Base-by-base conservation (phyloP, 2,113 vertebrate species). In the Gymnogyps californianus region DNA sequence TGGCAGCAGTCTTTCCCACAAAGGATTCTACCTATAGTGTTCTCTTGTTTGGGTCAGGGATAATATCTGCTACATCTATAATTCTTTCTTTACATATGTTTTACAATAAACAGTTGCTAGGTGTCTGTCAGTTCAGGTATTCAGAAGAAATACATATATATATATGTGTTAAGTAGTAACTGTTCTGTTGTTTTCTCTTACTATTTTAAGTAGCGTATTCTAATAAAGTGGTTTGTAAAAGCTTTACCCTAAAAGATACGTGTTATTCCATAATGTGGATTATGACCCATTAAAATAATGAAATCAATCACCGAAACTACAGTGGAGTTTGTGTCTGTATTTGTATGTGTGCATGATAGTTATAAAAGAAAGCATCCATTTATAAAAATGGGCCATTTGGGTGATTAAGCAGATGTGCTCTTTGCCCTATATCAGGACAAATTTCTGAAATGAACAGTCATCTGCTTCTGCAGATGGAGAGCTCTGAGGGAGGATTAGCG, bases 261-360 rank as follows among this genome's bases (percentile, higher is more conserved):
- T 54, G 25, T 85, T 96, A 80, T 93, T 97, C 84, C 57, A 70
- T 83, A 92, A 38, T 55, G 66, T 94, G 80, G 77, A 91, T 97
- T 95, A 96, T 85, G 70, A 21, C 31, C 78, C 93, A 97, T 97
- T 98, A 98, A 96, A 97, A 94, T 93, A 95, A 96, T 97, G 89
- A 97, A 98, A 97, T 95, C 89, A 95, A 89, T 96, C 93, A 90
- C 64, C 4, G 6, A 47, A 94, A 96, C 59, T 79, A 83, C 62
- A 62, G 47, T 7, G 65, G 70, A 92, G 93, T 96, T 89, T 74
- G 65, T 91, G 81, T 44, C 51, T 96, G 24, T 77, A 32, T 85
- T 87, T 81, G 71, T 69, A 26, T 31, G 62, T 89, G 34, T 75
- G 52, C 86, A 26, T 44, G 59, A 66, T 31, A 88, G 79, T 89